These are phyloP conservation scores for Aeoliscus strigatus DNA, from an alignment of 2,797 vertebrate species.

Conservation along the genomic window DNA sequence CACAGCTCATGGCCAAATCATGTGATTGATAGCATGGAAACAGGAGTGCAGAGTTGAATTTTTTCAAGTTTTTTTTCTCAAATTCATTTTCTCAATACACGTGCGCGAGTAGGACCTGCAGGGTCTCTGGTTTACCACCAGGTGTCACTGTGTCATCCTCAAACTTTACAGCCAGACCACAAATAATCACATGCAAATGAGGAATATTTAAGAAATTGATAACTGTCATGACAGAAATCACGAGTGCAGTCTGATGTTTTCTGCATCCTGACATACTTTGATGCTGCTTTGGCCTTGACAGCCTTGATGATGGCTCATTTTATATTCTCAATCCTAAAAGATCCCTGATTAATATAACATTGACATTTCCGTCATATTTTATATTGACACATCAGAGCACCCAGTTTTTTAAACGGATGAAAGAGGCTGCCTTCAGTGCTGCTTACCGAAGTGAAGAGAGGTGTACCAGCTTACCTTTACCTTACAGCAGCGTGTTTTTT, in stretches of 20 bases:
- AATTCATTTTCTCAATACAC: background rate
- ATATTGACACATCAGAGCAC: constrained; percentile 13
- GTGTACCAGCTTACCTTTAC: constrained; percentile 9
- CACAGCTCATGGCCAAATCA: constrained; percentile 22
- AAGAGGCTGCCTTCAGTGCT: constrained; percentile 10
- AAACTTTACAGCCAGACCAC: background rate
- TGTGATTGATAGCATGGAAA: constrained; percentile 5
- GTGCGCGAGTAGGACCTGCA: too few relatives aligned
- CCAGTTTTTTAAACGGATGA: constrained; percentile 12
- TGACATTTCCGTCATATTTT: constrained; percentile 41
- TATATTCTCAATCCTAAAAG: constrained; percentile 16
- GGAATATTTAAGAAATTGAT: too few relatives aligned
- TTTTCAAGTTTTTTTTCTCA: constrained; percentile 1
- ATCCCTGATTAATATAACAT: constrained; percentile 23
- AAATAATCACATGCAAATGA: background rate
- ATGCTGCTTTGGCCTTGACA: constrained; percentile 29
- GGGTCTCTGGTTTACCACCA: constrained; percentile 18
- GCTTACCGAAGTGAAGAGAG: constrained; percentile 6
- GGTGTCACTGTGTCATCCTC: constrained; percentile 36
- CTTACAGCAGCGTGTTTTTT: too few relatives aligned
- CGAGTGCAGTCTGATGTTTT: too few relatives aligned
- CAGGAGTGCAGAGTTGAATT: background rate
- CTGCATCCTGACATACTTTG: too few relatives aligned
- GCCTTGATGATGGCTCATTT: constrained; percentile 26
- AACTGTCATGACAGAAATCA: too few relatives aligned